Evolutionary conservation across 2,113 vertebrate species (phyloP), one percentile per base, ranked within the genome.

Genomic region (Oenanthe melanoleuca): DNA sequence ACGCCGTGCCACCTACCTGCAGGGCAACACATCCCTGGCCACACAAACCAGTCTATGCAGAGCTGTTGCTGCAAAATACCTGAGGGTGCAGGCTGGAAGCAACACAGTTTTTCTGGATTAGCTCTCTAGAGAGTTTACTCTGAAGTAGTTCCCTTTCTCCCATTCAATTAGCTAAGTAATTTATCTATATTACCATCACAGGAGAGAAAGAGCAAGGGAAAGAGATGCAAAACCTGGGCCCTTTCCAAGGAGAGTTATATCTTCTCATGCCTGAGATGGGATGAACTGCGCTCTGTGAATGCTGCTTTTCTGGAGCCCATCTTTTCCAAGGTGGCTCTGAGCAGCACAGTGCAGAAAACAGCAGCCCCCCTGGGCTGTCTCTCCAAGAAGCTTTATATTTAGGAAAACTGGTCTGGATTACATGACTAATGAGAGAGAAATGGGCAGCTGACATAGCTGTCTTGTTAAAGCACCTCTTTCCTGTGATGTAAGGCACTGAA

Each of bases 21-120:
- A 63, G 55, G 64, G 38, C 50, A 72, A 66, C 14, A 47, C 4
- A 14, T 0, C 29, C 5, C 19, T 47, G 1, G 1, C 6, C 1
- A 7, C 23, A 71, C 44, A 14, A 31, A 80, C 12, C 37, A 53
- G n/a, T 25, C 52, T 66, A 7, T 21, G 45, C 15, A 67, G 65
- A 71, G 47, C 11, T 4, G 1, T 2, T 77, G 52, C 50, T 83
- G 20, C 50, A 91, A 72, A 77, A 45, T 19, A 45, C 1, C 2
- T 9, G 50, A 80, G 34, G 34, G 34, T 37, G 34, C 34, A 65
- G 13, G 53, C 45, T 80, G 31, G 25, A 88, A 88, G 29, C 42
- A 88, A 42, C n/a, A 45, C 8, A 42, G 9, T 33, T 86, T 66
- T 59, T 86, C 38, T 63, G 38, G 20, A 70, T 50, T 42, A 78